Conservation (phyloP, 2,888 invertebrate genomes). For the Cephus pulcher region DNA sequence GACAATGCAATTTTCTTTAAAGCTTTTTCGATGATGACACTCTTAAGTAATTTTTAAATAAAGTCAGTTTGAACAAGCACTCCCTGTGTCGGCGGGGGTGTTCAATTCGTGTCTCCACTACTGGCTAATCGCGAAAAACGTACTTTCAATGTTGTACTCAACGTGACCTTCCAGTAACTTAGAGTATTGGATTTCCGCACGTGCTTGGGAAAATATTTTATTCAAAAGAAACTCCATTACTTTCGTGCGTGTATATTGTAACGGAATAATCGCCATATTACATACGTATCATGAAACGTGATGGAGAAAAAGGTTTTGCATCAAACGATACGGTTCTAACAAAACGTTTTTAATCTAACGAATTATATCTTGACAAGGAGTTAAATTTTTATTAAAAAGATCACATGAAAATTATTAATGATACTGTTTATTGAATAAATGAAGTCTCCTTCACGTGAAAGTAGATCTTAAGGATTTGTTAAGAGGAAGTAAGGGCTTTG, state of each 20-base stretch:
- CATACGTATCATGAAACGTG: background rate
- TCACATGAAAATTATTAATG: too few species aligned
- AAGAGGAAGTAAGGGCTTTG: background rate
- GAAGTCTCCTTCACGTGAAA: too few species aligned
- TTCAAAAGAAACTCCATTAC: background rate
- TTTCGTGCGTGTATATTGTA: background rate
- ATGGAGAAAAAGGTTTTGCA: background rate
- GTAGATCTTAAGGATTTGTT: too few species aligned
- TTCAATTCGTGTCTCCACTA: background rate
- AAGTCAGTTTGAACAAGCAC: background rate
- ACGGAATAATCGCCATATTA: background rate
- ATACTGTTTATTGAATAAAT: too few species aligned
- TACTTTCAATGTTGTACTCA: too few species aligned
- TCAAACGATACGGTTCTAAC: background rate
- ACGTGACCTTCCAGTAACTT: background rate
- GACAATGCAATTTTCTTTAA: background rate
- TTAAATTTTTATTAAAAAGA: too few species aligned
- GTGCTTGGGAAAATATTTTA: background rate
- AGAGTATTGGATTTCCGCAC: background rate
- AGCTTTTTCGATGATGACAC: background rate
- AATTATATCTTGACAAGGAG: too few species aligned
- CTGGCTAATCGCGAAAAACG: background rate
- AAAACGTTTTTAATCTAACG: background rate
- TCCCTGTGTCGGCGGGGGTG: background rate
- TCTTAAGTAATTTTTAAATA: background rate